Base-by-base conservation (phyloP, 2,113 vertebrate species). In the Seriola dumerili region DNA sequence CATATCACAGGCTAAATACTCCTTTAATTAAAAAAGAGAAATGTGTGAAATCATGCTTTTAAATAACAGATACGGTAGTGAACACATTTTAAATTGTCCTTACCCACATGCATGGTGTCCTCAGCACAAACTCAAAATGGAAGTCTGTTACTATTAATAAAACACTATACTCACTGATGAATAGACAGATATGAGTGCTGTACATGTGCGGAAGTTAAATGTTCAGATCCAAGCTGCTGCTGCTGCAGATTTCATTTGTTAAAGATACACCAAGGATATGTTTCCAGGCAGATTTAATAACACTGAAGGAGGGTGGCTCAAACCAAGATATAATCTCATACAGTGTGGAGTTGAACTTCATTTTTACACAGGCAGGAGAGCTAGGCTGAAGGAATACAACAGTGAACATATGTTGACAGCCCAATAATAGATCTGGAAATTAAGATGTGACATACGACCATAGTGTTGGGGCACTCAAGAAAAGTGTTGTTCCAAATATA, bases 1-100 rank as follows among this genome's bases (percentile, higher is more conserved):
- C 36, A 70, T 61, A 69, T 72, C 68, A 40, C 38, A n/a, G 29
- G 50, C 42, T 57, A 21, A 78, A 59, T 46, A 25, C 4, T n/a
- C 0, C 0, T 74, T 58, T 38, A 57, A 81, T 85, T 81, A 29
- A 75, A 81, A 70, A 61, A 70, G 17, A 52, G 25, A 32, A 78
- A 46, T 59, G 44, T 54, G 21, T 64, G 50, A 42, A 75, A 72
- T 63, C 5, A 10, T 32, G 46, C 1, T 57, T 73, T 84, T 64
- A 76, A 38, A 54, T 21, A 64, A 64, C 4, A 76, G 38, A 78
- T 67, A 64, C 78, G 11, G 52, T 29, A 29, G 1, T 42, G 38
- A 71, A n/a, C 29, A 29, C 29, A 29, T 29, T 36, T 36, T 36
- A 36, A 36, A 36, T 36, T 36, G 34, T 36, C 34, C 34, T 36